These are phyloP conservation scores for Otolemur garnettii DNA, from an alignment of 2,113 vertebrate species.

Conservation along the genomic window DNA sequence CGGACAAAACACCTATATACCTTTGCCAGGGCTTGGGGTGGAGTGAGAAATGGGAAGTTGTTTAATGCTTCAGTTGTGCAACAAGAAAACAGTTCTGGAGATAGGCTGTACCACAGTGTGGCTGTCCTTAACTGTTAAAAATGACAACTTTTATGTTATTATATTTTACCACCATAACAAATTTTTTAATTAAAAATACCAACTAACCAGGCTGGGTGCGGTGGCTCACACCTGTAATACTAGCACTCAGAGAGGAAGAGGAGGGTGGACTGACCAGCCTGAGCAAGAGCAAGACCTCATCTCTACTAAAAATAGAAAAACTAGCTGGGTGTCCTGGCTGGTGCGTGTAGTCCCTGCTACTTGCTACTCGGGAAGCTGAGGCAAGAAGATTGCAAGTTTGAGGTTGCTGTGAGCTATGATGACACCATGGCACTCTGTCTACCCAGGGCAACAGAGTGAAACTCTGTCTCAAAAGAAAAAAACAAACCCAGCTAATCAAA, in stretches of 20 bases:
- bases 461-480: background rate
- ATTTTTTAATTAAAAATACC: background rate
- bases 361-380: background rate
- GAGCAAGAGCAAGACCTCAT: background rate
- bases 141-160: background rate
- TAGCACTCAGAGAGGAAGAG: background rate
- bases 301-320: background rate
- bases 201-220: rapidly evolving
- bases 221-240: background rate
- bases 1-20: background rate
- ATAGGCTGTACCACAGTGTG: background rate
- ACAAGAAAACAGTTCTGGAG: background rate
- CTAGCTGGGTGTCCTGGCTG: background rate
- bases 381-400: background rate
- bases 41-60: background rate
- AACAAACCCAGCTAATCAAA: background rate
- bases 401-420: background rate
- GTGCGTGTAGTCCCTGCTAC: background rate
- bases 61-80: slow-evolving; percentile 16
- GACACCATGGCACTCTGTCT: background rate
- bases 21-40: background rate
- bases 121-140: background rate
- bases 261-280: background rate
- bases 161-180: slow-evolving; percentile 32
- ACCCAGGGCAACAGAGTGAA: background rate